A percentile compares a stretch with the other conserved stretches of the same genome.
Conservation (phyloP, 2,888 invertebrate species). For the Bembecia ichneumoniformis region DNA sequence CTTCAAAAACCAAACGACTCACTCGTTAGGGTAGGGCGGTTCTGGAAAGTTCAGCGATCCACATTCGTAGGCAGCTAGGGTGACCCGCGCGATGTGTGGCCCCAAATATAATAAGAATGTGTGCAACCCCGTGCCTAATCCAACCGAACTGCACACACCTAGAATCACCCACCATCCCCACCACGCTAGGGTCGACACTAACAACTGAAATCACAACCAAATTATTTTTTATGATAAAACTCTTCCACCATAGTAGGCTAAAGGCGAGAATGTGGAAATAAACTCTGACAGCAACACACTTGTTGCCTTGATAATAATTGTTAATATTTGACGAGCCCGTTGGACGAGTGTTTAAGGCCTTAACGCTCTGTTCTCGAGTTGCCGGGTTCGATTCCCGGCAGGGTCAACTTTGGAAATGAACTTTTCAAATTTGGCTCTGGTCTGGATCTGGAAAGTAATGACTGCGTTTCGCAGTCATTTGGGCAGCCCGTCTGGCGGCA, state of each 20-base stretch:
- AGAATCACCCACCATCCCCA: constrained; percentile 93
- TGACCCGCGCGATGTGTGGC: constrained; percentile 99
- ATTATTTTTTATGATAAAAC: not conserved
- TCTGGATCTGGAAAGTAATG: no score
- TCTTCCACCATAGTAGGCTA: no score
- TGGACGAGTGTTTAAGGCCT: no score
- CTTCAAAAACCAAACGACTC: constrained; percentile 32
- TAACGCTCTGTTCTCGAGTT: no score
- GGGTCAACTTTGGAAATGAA: no score
- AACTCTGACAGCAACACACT: no score
- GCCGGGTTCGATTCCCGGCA: no score
- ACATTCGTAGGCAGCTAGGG: constrained; percentile 98
- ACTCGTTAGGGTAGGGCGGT: constrained; percentile 99
- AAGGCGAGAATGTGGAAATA: no score
- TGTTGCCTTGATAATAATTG: no score
- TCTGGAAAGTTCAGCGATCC: constrained; percentile 94
- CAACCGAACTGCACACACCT: constrained; percentile 97
- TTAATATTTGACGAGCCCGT: not conserved
- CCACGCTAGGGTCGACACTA: constrained; percentile 72
- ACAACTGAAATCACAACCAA: constrained; percentile 23
- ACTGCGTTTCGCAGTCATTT: no score
- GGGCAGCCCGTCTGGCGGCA: no score
- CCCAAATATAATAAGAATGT: constrained; percentile 98
- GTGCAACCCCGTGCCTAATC: constrained; percentile 97
- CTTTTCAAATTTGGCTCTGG: no score